A percentile compares a stretch with the other conserved stretches of the same genome.
Evolutionary conservation across 1,140 invertebrate genomes (phyloP).

Genomic region (Cydia amplana): DNA sequence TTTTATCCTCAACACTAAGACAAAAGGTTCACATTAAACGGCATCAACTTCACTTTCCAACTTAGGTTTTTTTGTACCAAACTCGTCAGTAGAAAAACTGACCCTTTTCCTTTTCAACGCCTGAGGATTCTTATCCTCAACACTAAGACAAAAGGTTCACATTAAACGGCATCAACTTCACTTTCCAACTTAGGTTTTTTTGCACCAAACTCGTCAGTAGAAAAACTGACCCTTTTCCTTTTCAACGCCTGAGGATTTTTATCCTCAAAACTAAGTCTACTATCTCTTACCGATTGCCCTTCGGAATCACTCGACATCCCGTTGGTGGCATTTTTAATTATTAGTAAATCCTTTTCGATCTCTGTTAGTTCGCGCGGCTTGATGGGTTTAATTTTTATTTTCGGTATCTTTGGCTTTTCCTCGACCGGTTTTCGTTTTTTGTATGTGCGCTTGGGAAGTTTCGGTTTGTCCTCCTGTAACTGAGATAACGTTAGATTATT

Average conservation of each 20-base stretch:
- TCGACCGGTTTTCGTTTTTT: slow-evolving; percentile 58
- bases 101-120: slow-evolving; percentile 50
- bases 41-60: neutral
- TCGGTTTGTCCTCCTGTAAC: slow-evolving; percentile 62
- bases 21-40: neutral
- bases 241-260: slow-evolving; percentile 46
- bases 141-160: slow-evolving; percentile 39
- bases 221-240: slow-evolving; percentile 49
- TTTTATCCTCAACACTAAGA: slow-evolving; percentile 48
- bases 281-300: slow-evolving; percentile 20
- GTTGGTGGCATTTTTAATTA: slow-evolving; percentile 65
- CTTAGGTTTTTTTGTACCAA: neutral
- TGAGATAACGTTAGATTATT: neutral
- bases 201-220: slow-evolving; percentile 40
- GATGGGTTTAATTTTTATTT: slow-evolving; percentile 45
- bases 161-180: slow-evolving; percentile 2
- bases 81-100: slow-evolving; percentile 48
- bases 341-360: slow-evolving; percentile 68
- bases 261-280: slow-evolving; percentile 46
- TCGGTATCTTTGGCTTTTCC: slow-evolving; percentile 43
- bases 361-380: slow-evolving; percentile 65
- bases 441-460: slow-evolving; percentile 55
- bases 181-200: slow-evolving; percentile 3
- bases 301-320: slow-evolving; percentile 62
- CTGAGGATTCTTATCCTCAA: slow-evolving; percentile 46